phyloP scores from a whole-genome alignment of 1,140 invertebrate species.

The Heterodera carotae region DNA sequence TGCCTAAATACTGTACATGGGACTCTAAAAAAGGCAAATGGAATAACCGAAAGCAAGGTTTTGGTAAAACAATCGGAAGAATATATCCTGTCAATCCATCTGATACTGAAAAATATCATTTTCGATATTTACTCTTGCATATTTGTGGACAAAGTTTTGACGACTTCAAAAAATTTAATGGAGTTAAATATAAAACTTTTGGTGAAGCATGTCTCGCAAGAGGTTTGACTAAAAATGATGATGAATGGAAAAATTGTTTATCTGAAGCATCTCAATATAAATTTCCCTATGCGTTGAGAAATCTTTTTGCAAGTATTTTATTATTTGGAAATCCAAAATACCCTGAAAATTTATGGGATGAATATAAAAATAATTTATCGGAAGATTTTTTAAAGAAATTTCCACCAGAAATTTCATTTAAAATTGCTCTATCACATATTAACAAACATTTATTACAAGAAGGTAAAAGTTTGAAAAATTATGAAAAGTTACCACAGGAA shows the following conservation, averaged over 20 bases:
- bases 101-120: constrained; percentile 27
- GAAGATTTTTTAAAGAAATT: constrained; percentile 36
- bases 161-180: constrained; percentile 32
- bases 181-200: constrained; percentile 31
- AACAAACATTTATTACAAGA: constrained; percentile 23
- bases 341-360: constrained; percentile 29
- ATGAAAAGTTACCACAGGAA: constrained; percentile 25
- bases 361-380: constrained; percentile 34
- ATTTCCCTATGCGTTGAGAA: constrained; percentile 32
- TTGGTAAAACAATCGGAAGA: constrained; percentile 30
- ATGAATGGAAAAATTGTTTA: constrained; percentile 36
- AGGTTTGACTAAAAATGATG: constrained; percentile 38
- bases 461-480: constrained; percentile 20
- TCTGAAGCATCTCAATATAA: constrained; percentile 30
- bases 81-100: constrained; percentile 32
- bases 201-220: constrained; percentile 27
- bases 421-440: constrained; percentile 4
- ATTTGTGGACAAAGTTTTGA: constrained; percentile 27
- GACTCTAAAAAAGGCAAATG: constrained; percentile 28
- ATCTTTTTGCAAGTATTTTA: constrained; percentile 39
- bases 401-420: background rate
- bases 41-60: constrained; percentile 25
- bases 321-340: constrained; percentile 25
- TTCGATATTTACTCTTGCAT: constrained; percentile 37
- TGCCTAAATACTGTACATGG: constrained; percentile 25